phyloP scores from a whole-genome alignment of 2,797 vertebrate genomes.

The Lagodon rhomboides region DNA sequence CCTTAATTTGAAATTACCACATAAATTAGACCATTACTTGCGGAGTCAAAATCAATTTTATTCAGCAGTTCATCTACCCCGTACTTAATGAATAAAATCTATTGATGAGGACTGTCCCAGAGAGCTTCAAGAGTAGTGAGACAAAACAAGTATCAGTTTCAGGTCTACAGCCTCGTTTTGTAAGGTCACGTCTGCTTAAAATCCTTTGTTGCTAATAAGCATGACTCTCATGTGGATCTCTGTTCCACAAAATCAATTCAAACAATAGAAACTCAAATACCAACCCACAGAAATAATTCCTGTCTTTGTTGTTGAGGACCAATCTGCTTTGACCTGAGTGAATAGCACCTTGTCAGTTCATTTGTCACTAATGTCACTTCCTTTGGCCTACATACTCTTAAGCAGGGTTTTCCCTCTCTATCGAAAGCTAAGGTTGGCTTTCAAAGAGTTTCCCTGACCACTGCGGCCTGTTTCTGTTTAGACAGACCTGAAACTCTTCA shows the following conservation, averaged over 20 bases:
- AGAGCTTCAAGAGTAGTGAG: neutral
- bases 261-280: neutral
- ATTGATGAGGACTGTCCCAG: neutral
- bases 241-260: neutral
- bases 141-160: slow-evolving; percentile 1
- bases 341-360: slow-evolving; percentile 8
- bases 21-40: neutral
- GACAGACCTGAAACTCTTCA: slow-evolving; percentile 5
- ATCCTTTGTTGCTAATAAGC: neutral
- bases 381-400: slow-evolving; percentile 6
- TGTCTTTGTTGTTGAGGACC: neutral
- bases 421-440: neutral
- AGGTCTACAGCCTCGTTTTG: neutral
- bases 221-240: slow-evolving; percentile 15
- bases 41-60: neutral
- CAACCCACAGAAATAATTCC: neutral
- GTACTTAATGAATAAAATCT: slow-evolving; percentile 3
- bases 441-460: neutral
- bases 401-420: slow-evolving; percentile 15
- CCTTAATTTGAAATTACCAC: neutral
- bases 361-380: slow-evolving; percentile 35
- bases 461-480: neutral
- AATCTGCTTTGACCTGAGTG: neutral
- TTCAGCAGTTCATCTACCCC: neutral
- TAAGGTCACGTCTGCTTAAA: neutral